Percentiles rank a stretch among this genome's conserved stretches.
Evolutionary conservation across 2,113 vertebrate genomes (phyloP).

Genomic region (Caloenas nicobarica): DNA sequence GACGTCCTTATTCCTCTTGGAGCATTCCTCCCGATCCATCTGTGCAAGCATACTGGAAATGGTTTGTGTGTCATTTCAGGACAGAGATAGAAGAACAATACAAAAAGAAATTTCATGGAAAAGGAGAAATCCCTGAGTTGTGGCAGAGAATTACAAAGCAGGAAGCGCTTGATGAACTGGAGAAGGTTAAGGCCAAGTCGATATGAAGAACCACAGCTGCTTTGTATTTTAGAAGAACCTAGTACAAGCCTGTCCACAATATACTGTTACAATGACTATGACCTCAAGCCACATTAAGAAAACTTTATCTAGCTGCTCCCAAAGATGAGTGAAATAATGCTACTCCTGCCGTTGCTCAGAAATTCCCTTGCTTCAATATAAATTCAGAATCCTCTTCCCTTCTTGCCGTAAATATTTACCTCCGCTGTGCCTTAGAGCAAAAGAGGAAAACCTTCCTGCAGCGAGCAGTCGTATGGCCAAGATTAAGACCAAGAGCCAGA

Average conservation of each 20-base stretch:
- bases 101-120: not conserved
- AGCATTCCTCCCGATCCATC: slow-evolving; percentile 70
- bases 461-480: fast-evolving
- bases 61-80: too few relatives aligned
- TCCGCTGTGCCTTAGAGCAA: not conserved
- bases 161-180: not conserved
- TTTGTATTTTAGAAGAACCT: not conserved
- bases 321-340: not conserved
- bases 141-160: slow-evolving; percentile 54
- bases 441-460: not conserved
- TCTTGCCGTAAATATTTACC: not conserved
- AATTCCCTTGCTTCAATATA: not conserved
- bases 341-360: fast-evolving
- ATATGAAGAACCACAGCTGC: fast-evolving
- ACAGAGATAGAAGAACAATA: slow-evolving; percentile 63
- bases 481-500: not conserved
- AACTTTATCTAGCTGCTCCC: fast-evolving
- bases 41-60: too few relatives aligned
- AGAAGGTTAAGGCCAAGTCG: fast-evolving
- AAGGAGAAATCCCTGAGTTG: slow-evolving; percentile 22
- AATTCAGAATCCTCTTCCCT: not conserved
- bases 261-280: fast-evolving
- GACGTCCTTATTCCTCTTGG: slow-evolving; percentile 45
- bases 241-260: not conserved
- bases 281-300: not conserved